Evolutionary conservation across 2,113 vertebrate genomes (phyloP).

Genomic region (Ariopsis seemanni): DNA sequence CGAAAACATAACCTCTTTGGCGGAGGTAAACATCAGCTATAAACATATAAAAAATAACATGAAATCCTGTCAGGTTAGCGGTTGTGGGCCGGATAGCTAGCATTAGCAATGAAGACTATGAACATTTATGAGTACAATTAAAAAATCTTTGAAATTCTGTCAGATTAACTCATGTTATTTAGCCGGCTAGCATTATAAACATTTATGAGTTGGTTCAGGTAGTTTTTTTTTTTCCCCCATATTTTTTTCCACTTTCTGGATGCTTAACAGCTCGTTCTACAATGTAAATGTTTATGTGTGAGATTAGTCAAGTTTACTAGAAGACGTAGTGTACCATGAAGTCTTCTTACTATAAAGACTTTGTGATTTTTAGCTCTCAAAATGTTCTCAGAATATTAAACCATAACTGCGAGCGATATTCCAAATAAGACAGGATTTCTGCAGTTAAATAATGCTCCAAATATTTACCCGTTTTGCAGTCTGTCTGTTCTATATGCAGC

Average conservation of each 20-base stretch:
- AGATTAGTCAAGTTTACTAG: not conserved
- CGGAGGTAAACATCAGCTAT: too few relatives aligned
- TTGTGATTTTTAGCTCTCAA: not conserved
- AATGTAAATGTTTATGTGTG: not conserved
- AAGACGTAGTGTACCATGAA: too few relatives aligned
- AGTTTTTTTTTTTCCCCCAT: too few relatives aligned
- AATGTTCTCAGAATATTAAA: not conserved
- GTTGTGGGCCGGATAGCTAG: not conserved
- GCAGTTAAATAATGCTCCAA: not conserved
- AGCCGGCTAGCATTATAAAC: not conserved
- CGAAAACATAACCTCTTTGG: too few relatives aligned
- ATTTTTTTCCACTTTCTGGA: not conserved
- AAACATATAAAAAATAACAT: too few relatives aligned
- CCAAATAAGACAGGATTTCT: not conserved
- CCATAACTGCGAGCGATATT: not conserved
- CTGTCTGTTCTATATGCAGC: not conserved
- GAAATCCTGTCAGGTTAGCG: too few relatives aligned
- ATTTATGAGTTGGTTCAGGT: too few relatives aligned
- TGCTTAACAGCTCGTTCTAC: not conserved
- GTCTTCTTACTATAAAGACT: too few relatives aligned
- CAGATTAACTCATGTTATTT: not conserved
- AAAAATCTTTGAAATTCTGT: not conserved
- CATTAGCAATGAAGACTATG: not conserved
- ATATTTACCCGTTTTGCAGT: conserved; percentile 22
- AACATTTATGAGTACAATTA: not conserved